Evolutionary conservation across 2,888 invertebrate species (phyloP).

Genomic region (Mythimna albipuncta): DNA sequence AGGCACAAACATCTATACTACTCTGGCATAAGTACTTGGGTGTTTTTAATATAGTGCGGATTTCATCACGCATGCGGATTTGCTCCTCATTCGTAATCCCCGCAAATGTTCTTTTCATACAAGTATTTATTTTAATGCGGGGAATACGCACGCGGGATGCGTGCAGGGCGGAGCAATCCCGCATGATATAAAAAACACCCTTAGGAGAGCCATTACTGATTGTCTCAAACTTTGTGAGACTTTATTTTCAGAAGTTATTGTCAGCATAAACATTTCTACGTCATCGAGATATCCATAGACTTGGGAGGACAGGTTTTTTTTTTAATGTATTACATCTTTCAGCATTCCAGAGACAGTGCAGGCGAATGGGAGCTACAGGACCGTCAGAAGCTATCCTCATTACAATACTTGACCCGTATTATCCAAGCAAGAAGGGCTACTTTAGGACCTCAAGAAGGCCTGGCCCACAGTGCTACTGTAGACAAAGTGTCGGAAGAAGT

Average conservation of each 20-base stretch:
- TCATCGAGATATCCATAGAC: not conserved
- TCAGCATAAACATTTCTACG: not conserved
- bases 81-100: too few relatives aligned
- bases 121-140: too few relatives aligned
- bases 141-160: too few relatives aligned
- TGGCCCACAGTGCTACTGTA: conserved; percentile 60
- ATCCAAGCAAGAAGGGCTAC: conserved; percentile 92
- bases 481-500: conserved; percentile 87
- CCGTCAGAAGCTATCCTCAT: conserved; percentile 96
- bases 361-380: conserved; percentile 95
- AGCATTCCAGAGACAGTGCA: conserved; percentile 96
- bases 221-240: not conserved
- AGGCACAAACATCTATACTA: too few relatives aligned
- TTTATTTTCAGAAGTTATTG: not conserved
- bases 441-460: conserved; percentile 86
- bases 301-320: not conserved
- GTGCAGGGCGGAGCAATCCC: too few relatives aligned
- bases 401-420: conserved; percentile 94
- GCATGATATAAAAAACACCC: too few relatives aligned
- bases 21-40: too few relatives aligned
- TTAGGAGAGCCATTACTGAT: too few relatives aligned
- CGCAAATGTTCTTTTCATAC: too few relatives aligned
- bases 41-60: too few relatives aligned
- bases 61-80: too few relatives aligned
- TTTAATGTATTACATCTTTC: conserved; percentile 23